These are phyloP conservation scores for Trachelus iudaicus DNA, from an alignment of 2,888 invertebrate genomes.

Conservation along the genomic window DNA sequence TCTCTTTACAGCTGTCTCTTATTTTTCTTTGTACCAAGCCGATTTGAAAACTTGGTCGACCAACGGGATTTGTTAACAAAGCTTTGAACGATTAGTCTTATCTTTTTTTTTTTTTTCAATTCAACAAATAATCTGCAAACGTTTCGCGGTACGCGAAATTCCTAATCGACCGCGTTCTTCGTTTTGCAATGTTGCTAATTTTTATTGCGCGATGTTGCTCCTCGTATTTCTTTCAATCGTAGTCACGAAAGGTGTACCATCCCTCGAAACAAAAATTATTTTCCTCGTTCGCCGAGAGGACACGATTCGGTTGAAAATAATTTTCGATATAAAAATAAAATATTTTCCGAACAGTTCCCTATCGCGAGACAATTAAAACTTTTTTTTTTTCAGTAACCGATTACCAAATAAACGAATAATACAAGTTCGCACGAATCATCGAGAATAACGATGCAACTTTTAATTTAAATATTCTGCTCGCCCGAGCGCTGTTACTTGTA, in stretches of 20 bases:
- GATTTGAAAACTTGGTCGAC: no score
- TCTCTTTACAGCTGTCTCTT: no score
- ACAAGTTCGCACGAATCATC: neutral
- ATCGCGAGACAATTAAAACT: neutral
- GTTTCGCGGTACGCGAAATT: no score
- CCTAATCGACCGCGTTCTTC: no score
- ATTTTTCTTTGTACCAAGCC: no score
- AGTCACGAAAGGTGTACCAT: neutral
- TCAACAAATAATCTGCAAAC: no score
- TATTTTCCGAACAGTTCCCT: neutral
- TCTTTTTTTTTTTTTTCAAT: no score
- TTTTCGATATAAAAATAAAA: neutral
- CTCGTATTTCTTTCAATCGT: neutral
- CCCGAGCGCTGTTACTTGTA: neutral
- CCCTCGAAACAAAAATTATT: neutral
- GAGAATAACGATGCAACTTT: neutral
- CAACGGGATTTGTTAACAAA: no score
- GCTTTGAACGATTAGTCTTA: no score
- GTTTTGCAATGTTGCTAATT: neutral
- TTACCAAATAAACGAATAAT: neutral
- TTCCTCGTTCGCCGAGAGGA: neutral
- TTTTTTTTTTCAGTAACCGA: neutral
- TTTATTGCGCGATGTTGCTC: neutral
- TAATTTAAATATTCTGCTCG: neutral
- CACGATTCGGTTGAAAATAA: neutral